Evolutionary conservation across 2,113 vertebrate genomes (phyloP).

Genomic region (Toxotes chatareus): DNA sequence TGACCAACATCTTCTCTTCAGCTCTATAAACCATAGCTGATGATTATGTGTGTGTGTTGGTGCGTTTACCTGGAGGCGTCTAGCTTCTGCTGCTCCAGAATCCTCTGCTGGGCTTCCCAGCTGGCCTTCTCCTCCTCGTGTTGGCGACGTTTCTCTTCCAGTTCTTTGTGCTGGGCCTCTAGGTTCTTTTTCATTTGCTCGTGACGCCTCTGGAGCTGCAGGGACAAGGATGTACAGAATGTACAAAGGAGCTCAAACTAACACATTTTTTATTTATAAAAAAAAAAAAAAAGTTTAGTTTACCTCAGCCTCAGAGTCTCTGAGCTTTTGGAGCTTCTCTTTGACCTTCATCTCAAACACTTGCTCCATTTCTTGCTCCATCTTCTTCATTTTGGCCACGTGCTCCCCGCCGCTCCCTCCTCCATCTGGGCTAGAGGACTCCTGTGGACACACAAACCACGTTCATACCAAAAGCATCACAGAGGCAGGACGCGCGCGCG

Average conservation of each 20-base stretch:
- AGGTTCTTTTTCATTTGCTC: constrained; percentile 98
- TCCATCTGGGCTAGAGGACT: constrained; percentile 97
- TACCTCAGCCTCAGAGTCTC: constrained; percentile 96
- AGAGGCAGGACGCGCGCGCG: background rate
- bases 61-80: constrained; percentile 81
- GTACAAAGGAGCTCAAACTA: background rate
- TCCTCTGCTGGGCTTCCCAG: constrained; percentile 94
- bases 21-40: background rate
- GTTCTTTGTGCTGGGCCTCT: constrained; percentile 93
- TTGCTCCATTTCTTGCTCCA: constrained; percentile 99
- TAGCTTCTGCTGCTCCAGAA: constrained; percentile 94
- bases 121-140: constrained; percentile 91
- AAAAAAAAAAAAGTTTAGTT: background rate
- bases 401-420: constrained; percentile 94
- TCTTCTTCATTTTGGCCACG: constrained; percentile 96
- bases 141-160: constrained; percentile 94
- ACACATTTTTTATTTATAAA: background rate
- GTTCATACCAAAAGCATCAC: constrained; percentile 19
- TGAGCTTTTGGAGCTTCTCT: constrained; percentile 96
- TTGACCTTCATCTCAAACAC: constrained; percentile 99
- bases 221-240: background rate
- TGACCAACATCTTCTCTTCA: background rate
- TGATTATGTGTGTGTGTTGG: background rate
- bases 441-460: constrained; percentile 78
- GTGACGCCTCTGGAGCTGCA: constrained; percentile 91